Conservation (phyloP, 2,888 invertebrate genomes). For the Yponomeuta sedellus region DNA sequence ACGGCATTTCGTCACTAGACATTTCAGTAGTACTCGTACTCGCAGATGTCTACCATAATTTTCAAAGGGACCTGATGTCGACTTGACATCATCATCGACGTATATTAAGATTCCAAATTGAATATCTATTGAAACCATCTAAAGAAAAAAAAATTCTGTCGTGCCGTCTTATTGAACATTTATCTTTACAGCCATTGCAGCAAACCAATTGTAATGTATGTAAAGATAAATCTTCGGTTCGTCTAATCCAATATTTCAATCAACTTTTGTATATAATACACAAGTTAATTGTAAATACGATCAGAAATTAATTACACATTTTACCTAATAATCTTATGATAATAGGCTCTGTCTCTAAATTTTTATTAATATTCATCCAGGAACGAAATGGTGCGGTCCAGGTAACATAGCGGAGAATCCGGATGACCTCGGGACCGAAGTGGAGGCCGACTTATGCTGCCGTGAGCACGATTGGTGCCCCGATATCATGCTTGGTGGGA, state of each 20-base stretch:
- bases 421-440: constrained; percentile 79
- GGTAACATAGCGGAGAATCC: constrained; percentile 79
- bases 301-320: no score
- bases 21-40: no score
- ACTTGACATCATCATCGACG: no score
- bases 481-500: constrained; percentile 73
- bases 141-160: neutral
- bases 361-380: constrained; percentile 40
- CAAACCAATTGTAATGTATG: neutral
- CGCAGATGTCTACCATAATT: no score
- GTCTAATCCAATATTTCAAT: no score
- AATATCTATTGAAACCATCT: no score
- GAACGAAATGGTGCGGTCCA: constrained; percentile 89
- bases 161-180: neutral
- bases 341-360: neutral
- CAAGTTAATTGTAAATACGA: no score
- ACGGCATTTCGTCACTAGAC: no score
- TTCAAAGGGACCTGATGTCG: no score
- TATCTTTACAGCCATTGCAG: neutral
- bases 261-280: no score
- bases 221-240: no score
- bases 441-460: constrained; percentile 83
- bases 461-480: constrained; percentile 84
- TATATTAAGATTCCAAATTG: no score
- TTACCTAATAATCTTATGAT: neutral